These are phyloP conservation scores for Brachylomia viminalis DNA, from an alignment of 2,888 invertebrate genomes.

Conservation along the genomic window DNA sequence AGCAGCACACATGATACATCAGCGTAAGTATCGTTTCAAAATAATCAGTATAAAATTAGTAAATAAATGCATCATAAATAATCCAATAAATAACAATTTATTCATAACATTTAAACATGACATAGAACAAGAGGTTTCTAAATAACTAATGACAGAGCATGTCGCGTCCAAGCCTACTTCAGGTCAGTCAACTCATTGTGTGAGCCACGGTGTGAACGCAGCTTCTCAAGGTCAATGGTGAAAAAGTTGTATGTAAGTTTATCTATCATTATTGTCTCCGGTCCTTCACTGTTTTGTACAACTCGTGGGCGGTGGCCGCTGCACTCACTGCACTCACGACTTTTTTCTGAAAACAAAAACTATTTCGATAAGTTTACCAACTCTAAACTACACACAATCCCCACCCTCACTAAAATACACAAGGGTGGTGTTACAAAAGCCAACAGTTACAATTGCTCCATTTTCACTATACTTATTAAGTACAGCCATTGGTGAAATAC, in stretches of 20 bases:
- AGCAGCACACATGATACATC: no score
- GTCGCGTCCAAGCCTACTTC: neutral
- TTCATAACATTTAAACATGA: neutral
- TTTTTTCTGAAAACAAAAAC: constrained; percentile 14
- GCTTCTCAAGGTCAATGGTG: neutral
- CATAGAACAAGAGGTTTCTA: neutral
- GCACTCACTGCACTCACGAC: neutral
- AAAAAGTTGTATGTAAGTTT: no score
- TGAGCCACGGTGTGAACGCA: no score
- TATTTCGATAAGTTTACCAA: neutral
- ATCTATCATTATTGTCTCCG: constrained; percentile 1
- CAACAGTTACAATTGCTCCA: no score
- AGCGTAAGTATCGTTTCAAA: neutral
- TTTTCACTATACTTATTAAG: no score
- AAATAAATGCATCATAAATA: no score
- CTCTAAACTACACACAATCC: neutral
- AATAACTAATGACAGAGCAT: neutral
- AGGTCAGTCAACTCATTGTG: neutral
- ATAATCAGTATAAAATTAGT: neutral
- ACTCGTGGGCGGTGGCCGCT: constrained; percentile 14
- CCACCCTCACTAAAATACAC: neutral
- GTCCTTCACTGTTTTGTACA: constrained; percentile 14
- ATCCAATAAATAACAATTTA: constrained; percentile 1
- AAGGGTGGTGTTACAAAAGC: neutral
- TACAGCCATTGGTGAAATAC: no score